Percentiles rank a stretch among this genome's conserved stretches.
These are phyloP conservation scores for Allobates femoralis DNA, from an alignment of 2,797 vertebrate species.

Conservation along the genomic window DNA sequence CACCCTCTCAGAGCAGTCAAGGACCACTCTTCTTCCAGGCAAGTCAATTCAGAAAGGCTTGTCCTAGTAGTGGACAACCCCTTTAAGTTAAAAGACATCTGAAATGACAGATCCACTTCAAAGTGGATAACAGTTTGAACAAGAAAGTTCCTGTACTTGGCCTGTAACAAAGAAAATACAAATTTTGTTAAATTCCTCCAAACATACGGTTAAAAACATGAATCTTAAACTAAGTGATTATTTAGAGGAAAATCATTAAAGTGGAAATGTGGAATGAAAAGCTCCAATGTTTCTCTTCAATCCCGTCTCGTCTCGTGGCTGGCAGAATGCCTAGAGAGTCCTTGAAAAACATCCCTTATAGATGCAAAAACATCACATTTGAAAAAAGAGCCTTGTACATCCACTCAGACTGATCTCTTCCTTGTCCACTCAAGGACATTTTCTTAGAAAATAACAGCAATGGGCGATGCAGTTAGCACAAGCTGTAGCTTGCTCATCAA, in stretches of 20 bases:
- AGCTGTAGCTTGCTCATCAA: slow-evolving; percentile 77
- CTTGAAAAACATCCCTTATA: slow-evolving; percentile 68
- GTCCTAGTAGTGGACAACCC: no score
- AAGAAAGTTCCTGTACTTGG: neutral
- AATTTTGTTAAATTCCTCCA: slow-evolving; percentile 13
- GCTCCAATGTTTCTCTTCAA: slow-evolving; percentile 56
- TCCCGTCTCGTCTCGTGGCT: slow-evolving; percentile 58
- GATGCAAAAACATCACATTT: slow-evolving; percentile 64
- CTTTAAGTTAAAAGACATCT: no score
- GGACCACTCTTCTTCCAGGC: no score
- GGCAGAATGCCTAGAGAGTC: slow-evolving; percentile 67
- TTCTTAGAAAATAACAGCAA: slow-evolving; percentile 72
- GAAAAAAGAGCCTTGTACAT: slow-evolving; percentile 69
- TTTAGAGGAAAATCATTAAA: slow-evolving; percentile 46
- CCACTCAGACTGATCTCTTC: slow-evolving; percentile 71
- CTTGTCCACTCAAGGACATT: slow-evolving; percentile 75
- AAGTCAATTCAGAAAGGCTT: no score
- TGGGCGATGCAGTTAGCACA: slow-evolving; percentile 69
- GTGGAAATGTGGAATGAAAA: slow-evolving; percentile 56
- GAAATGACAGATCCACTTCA: no score
- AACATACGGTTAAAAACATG: neutral
- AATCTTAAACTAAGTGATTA: slow-evolving; percentile 43
- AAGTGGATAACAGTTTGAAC: neutral
- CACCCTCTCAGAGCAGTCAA: no score
- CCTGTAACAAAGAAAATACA: slow-evolving; percentile 3